These are phyloP conservation scores for pig (Sus scrofa) DNA, from an alignment of 2,113 vertebrate species.

Conservation along the genomic window DNA sequence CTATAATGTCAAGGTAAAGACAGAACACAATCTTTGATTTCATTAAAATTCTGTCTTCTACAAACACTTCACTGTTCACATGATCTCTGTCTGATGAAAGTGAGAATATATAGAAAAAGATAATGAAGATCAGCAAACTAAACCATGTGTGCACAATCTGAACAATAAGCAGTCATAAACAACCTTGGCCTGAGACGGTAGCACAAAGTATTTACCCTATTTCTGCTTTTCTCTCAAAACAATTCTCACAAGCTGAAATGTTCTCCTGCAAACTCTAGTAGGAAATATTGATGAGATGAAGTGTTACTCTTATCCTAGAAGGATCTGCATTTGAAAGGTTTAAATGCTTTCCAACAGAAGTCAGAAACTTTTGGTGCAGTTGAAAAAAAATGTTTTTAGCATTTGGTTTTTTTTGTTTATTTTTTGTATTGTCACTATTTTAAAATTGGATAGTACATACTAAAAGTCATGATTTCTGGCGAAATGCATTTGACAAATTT, in stretches of 20 bases:
- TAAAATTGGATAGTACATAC: too few species aligned
- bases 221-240: not conserved
- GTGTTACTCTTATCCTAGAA: too few species aligned
- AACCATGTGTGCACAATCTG: rapidly evolving
- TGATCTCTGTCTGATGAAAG: not conserved
- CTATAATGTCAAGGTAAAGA: not conserved
- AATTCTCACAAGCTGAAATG: not conserved
- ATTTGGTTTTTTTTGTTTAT: too few species aligned
- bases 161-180: not conserved
- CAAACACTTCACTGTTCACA: not conserved
- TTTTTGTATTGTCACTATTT: too few species aligned
- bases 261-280: not conserved
- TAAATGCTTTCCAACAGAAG: too few species aligned
- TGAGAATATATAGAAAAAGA: not conserved
- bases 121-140: too few species aligned
- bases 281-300: too few species aligned
- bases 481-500: too few species aligned
- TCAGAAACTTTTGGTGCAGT: too few species aligned
- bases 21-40: not conserved
- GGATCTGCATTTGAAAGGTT: too few species aligned
- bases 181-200: not conserved
- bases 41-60: not conserved
- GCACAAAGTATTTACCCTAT: not conserved
- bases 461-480: too few species aligned
- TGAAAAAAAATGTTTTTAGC: too few species aligned